Base-by-base conservation (phyloP, 2,113 vertebrate genomes). In the Pedionomus torquatus region DNA sequence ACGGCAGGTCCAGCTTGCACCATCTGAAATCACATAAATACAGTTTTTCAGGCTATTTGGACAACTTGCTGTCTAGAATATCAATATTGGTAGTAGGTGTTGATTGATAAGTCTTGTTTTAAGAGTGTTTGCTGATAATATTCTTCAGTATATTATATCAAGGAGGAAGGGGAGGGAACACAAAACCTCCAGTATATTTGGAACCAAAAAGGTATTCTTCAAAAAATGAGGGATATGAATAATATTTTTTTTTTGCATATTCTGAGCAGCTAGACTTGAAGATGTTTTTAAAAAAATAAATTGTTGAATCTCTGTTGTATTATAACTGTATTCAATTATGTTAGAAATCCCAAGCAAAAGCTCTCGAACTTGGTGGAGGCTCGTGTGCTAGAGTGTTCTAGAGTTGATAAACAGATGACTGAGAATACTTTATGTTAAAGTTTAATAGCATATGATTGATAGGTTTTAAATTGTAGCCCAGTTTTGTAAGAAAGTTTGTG, bases 131-230 rank as follows among this genome's bases (percentile, higher is more conserved):
- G 7, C 5, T 69, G 26, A 11, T 74, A 77, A 17, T 46, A 23
- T 1, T 64, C 5, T 35, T 79, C 20, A 52, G 51, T 44, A 3
- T 51, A 6, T 68, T 75, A 8, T n/a, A 79, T 10, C 5, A 75
- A 58, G 39, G 64, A 93, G 21, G 39, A 66, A 74, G 19, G 5
- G 5, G 65, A 86, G 77, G 12, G 11, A 84, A 61, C 9, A 5
- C 3, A 43, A 48, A 93, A 17, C 0, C 33, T 3, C 1, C 0
- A 63, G 28, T 4, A 5, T 70, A 52, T 12, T 63, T 44, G 55
- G 39, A 92, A 63, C 8, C 4, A 49, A 54, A 71, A 78, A 19
- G 21, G 0, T 21, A 3, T 61, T 77, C 1, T 46, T 18, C n/a
- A 15, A 37, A 52, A 89, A 61, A 5, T 52, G 39, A 46, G 58